These are phyloP conservation scores for Uloborus diversus DNA, from an alignment of 1,140 invertebrate genomes.

Conservation along the genomic window DNA sequence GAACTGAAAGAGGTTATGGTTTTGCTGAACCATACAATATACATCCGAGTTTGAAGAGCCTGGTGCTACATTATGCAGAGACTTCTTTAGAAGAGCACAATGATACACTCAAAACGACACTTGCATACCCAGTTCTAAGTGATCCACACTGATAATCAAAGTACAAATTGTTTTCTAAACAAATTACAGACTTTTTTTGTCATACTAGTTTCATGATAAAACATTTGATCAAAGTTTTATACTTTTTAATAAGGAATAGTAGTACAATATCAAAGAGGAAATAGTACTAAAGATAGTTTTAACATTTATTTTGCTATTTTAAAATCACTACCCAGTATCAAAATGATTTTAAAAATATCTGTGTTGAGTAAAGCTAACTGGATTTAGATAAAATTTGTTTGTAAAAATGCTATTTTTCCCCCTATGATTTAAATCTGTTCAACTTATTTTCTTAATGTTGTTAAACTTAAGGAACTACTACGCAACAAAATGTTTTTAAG, in stretches of 20 bases:
- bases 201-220: background rate
- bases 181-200: background rate
- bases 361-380: too few species aligned
- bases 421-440: too few species aligned
- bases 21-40: slow-evolving; percentile 95
- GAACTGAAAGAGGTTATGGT: slow-evolving; percentile 85
- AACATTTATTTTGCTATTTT: background rate
- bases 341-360: background rate
- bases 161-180: slow-evolving; percentile 27
- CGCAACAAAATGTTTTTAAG: too few species aligned
- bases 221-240: background rate
- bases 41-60: slow-evolving; percentile 80
- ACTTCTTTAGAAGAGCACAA: slow-evolving; percentile 96
- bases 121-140: slow-evolving; percentile 76
- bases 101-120: slow-evolving; percentile 82
- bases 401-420: too few species aligned
- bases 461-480: too few species aligned
- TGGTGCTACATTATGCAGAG: slow-evolving; percentile 91
- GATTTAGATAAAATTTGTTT: too few species aligned
- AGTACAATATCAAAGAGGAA: too few species aligned
- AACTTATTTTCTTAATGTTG: too few species aligned
- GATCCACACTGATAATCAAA: slow-evolving; percentile 36
- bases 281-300: too few species aligned
- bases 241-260: too few species aligned
- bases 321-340: background rate